Base-by-base conservation (phyloP, 2,888 invertebrate species). In the Chymomyza fuscimana region DNA sequence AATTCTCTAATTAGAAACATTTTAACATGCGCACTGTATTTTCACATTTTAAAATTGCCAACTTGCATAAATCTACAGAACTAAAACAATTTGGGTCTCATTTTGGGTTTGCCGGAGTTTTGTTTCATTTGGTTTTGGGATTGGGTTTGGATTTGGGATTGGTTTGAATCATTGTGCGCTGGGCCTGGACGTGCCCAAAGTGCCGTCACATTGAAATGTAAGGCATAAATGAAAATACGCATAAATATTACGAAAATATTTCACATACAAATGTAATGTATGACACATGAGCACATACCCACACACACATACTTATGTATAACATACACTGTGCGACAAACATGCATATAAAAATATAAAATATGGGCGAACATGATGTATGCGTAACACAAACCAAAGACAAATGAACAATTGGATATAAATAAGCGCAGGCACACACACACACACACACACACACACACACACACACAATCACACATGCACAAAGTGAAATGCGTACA, bases 321-420 rank as follows among this genome's bases (percentile, higher is more conserved):
- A 62, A 7, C 32, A 9, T 22, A 58, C 32, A 29, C 40, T 29
- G 65, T 40, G 51, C 59, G 50, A 36, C 51, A 67, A 51, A 65
- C 60, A 65, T 67, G 64, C 63, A 73, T 74, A 80, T 82, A 73
- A 70, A 75, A 80, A 81, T 75, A 79, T 84, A 87, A 86, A 83
- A 85, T 86, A 86, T 86, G 85, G 85, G 76, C 88, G 80, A 74
- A 81, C 86, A 87, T 86, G 88, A 86, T 86, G 85, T 87, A 87
- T 87, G 88, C 88, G 88, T 87, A 86, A 79, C 86, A 87, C 86
- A 86, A 86, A 86, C 85, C 85, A 86, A 87, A 86, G 85, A 81
- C 85, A 86, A 86, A 86, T 86, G 85, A 86, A 86, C 85, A 86
- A 86, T 87, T 87, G 85, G 85, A 83, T 87, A 87, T 86, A 86